Base-by-base conservation (phyloP, 2,888 invertebrate species). In the Chalcosyrphus nemorum region DNA sequence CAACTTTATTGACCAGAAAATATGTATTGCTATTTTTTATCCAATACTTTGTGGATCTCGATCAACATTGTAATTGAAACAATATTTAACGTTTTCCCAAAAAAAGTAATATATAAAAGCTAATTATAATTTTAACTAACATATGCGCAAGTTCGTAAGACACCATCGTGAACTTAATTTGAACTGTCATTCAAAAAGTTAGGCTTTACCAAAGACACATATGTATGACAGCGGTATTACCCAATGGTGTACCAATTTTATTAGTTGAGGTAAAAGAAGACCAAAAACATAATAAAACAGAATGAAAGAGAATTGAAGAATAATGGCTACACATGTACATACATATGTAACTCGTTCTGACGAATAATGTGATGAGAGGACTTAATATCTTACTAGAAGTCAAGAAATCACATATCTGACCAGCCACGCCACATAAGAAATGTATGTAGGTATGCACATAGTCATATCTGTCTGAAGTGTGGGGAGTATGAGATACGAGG, bases 261-360 rank as follows among this genome's bases (percentile, higher is more conserved):
- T 63, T 19, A 17, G 19, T 47, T 13, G 7, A 61, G 52, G 52
- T 32, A 43, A 32, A 21, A n/a, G n/a, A n/a, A n/a, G n/a, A n/a
- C n/a, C n/a, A n/a, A n/a, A n/a, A 35, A 54, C 21, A n/a, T n/a
- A n/a, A 43, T 54, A 41, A 24, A 29, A 17, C 7, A 50, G 11
- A 29, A 57, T 17, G 19, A 61, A 63, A 35, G 19, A 72, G 9
- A 61, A 50, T 11, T 38, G 19, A 65, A 35, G 21, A 50, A 65
- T 38, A 24, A 38, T 38, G 47, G 65, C 50, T 50, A 50, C 47
- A 47, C 65, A 65, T 65, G 38, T 65, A n/a, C n/a, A n/a, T n/a
- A n/a, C n/a, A n/a, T n/a, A 65, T 38, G 13, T 4, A 38, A 65
- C n/a, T 50, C 24, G 24, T 27, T 65, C 21, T 7, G 21, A 65